Conservation (phyloP, 2,888 invertebrate genomes). For the Corythucha ciliata region DNA sequence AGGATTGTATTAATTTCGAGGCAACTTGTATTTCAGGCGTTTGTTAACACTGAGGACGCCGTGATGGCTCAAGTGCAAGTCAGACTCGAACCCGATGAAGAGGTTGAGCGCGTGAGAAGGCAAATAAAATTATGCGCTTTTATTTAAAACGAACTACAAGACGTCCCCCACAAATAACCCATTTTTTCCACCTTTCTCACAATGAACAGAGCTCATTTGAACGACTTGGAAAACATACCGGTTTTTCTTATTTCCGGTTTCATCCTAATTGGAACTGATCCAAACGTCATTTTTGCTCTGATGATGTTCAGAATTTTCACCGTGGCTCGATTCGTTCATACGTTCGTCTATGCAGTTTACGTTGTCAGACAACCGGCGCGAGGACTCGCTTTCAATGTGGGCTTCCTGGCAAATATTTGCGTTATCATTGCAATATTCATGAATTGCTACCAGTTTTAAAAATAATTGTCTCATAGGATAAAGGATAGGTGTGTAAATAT, state of each 20-base stretch:
- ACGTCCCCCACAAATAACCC: no score
- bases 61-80: slow-evolving; percentile 25
- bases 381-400: slow-evolving; percentile 30
- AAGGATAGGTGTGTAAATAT: no score
- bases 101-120: slow-evolving; percentile 36
- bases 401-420: no score
- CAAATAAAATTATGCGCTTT: no score
- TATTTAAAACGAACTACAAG: no score
- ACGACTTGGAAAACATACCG: slow-evolving; percentile 37
- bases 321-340: slow-evolving; percentile 32
- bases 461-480: no score
- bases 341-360: slow-evolving; percentile 31
- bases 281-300: slow-evolving; percentile 32
- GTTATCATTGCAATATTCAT: no score
- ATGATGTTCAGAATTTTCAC: slow-evolving; percentile 35
- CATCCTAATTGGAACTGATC: slow-evolving; percentile 33
- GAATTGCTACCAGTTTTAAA: no score
- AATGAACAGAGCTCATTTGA: slow-evolving; percentile 35
- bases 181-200: no score
- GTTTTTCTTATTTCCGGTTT: slow-evolving; percentile 34
- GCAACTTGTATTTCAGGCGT: slow-evolving; percentile 33
- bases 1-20: no score
- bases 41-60: slow-evolving; percentile 34
- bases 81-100: slow-evolving; percentile 32
- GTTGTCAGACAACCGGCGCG: slow-evolving; percentile 33